Base-by-base conservation (phyloP, 2,113 vertebrate genomes). In the Hippocampus guttulatus region DNA sequence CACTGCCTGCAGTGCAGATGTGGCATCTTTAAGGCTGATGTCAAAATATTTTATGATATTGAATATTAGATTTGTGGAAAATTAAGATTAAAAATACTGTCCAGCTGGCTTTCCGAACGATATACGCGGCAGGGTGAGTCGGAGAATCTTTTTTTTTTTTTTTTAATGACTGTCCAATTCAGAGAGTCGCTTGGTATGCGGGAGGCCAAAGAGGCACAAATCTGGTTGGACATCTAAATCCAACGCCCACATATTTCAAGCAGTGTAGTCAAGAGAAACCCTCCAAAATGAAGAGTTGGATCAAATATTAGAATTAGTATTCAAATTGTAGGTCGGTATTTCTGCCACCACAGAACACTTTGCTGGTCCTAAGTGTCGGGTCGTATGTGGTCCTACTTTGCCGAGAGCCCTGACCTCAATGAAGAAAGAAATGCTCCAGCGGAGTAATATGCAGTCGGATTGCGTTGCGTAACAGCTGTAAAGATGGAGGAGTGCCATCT, bases 391-490 rank as follows among this genome's bases (percentile, higher is more conserved):
- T 16, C 14, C 58, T 30, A 30, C 25, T 27, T 60, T 27, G 3
- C 25, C 12, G 25, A 7, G 18, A 15, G 23, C 14, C 57, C 57
- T 16, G 25, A 33, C 57, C 25, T 60, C 15, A 60, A 60, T 60
- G 18, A 5, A 58, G 55, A 76, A 79, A 2, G 18, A 21, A 8
- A 52, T 21, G 51, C 20, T 52, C 51, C 71, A 58, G 66, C 47
- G 74, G 70, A 75, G 69, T 6, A 71, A 60, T 27, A 27, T 61
- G 27, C 25, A 81, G 81, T 63, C 79, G 76, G 67, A 67, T 80
- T 67, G 70, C 68, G 68, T 88, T 90, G 81, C 88, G 79, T 90
- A 90, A 90, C 83, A 87, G 81, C 85, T 87, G 85, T 79, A 74
- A 70, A 58, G 52, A 76, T 79, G 81, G 84, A 80, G 75, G 85